These are phyloP conservation scores for Pomatostomus ruficeps DNA, from an alignment of 2,113 vertebrate genomes.

Conservation along the genomic window DNA sequence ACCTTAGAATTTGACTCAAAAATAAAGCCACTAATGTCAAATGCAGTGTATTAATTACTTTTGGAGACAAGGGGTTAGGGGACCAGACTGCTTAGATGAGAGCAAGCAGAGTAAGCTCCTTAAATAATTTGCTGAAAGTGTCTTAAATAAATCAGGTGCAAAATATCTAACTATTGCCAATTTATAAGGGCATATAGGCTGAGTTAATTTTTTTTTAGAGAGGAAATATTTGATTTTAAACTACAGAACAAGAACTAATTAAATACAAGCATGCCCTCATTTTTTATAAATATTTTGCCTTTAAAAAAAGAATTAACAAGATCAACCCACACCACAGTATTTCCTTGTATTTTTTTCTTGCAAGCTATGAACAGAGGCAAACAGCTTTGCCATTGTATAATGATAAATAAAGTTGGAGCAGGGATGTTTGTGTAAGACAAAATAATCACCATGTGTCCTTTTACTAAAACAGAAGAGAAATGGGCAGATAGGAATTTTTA, in stretches of 20 bases:
- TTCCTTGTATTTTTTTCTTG: not conserved
- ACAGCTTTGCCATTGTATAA: not conserved
- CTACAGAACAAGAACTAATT: not conserved
- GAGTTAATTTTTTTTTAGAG: not conserved
- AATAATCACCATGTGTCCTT: not conserved
- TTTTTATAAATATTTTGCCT: not conserved
- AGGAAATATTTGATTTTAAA: not conserved
- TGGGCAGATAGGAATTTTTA: not conserved
- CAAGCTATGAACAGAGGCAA: not conserved
- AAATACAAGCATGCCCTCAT: not conserved
- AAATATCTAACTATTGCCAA: not conserved
- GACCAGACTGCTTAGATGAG: not conserved
- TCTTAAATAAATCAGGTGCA: not conserved
- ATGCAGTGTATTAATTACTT: not conserved
- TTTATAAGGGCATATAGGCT: not conserved
- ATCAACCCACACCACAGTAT: not conserved
- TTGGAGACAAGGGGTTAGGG: not conserved
- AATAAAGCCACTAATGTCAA: not conserved
- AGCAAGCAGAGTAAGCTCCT: not conserved
- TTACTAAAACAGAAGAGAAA: not conserved
- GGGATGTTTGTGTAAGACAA: not conserved
- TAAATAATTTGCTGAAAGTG: not conserved
- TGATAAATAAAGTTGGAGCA: not conserved
- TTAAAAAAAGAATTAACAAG: not conserved
- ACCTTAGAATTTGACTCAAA: not conserved